Percentiles rank a stretch among this genome's conserved stretches.
Conservation (phyloP, 1,140 invertebrate species). For the Cydia pomonella region DNA sequence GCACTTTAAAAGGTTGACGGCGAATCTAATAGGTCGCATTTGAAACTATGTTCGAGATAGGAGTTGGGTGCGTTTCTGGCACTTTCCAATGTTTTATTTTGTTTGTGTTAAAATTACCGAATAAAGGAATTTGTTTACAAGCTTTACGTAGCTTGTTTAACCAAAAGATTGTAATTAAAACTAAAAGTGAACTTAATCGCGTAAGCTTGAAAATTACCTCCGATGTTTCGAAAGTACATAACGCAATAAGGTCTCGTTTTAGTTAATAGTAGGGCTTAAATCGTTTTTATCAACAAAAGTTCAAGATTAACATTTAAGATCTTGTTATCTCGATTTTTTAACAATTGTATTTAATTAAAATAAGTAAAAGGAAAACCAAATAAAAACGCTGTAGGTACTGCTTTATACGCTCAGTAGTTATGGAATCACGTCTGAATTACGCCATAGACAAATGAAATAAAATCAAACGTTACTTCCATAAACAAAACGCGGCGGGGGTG, state of each 20-base stretch:
- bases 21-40: conserved; percentile 75
- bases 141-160: not conserved
- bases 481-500: conserved; percentile 58
- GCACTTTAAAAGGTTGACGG: conserved; percentile 76
- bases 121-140: not conserved
- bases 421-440: not conserved
- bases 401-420: not conserved
- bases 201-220: no score
- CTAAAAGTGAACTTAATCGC: no score
- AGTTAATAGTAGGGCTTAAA: no score
- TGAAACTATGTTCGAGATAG: conserved; percentile 40
- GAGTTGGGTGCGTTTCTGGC: conserved; percentile 18
- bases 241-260: no score
- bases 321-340: no score
- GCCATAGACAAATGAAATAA: conserved; percentile 61
- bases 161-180: not conserved
- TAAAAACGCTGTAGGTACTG: no score
- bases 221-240: no score
- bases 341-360: no score
- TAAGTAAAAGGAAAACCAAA: no score
- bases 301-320: no score
- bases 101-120: not conserved
- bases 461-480: conserved; percentile 64
- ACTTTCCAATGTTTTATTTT: conserved; percentile 20
- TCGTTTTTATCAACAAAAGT: no score